phyloP scores from a whole-genome alignment of 2,888 invertebrate species.

The Linnaemya vulpina region DNA sequence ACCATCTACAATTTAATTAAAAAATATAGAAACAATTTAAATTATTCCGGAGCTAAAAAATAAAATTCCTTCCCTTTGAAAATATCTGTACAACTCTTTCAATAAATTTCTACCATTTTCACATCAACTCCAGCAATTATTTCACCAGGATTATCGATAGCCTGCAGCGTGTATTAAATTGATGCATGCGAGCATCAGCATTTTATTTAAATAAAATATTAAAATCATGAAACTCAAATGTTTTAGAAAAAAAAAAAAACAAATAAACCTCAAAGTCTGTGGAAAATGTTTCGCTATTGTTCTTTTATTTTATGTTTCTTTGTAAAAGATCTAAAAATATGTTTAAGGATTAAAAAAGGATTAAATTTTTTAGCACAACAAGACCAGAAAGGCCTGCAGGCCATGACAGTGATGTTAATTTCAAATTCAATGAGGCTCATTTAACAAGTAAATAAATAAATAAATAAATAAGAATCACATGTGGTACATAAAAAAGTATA shows the following conservation, averaged over 20 bases:
- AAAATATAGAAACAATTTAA: too few relatives aligned
- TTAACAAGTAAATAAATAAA: slow-evolving; percentile 65
- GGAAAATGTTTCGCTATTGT: slow-evolving; percentile 24
- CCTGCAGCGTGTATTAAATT: neutral
- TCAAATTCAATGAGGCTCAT: slow-evolving; percentile 64
- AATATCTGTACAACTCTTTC: neutral
- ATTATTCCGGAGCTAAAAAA: too few relatives aligned
- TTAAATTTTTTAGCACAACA: slow-evolving; percentile 43
- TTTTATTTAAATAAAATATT: slow-evolving; percentile 45
- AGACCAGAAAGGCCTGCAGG: slow-evolving; percentile 27
- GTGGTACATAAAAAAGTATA: slow-evolving; percentile 33
- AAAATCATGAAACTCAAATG: neutral
- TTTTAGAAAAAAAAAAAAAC: neutral
- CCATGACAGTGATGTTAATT: slow-evolving; percentile 31
- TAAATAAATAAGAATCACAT: neutral
- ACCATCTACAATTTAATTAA: too few relatives aligned
- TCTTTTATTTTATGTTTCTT: neutral
- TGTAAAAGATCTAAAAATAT: slow-evolving; percentile 16
- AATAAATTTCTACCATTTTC: neutral
- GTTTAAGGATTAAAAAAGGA: slow-evolving; percentile 63
- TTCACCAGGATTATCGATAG: neutral
- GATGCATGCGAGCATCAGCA: neutral
- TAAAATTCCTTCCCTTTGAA: too few relatives aligned
- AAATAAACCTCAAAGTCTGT: slow-evolving; percentile 28
- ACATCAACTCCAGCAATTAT: neutral